Percentiles rank a stretch among this genome's conserved stretches.
Evolutionary conservation across 2,888 invertebrate species (phyloP).

Genomic region (Drosophila cracens): DNA sequence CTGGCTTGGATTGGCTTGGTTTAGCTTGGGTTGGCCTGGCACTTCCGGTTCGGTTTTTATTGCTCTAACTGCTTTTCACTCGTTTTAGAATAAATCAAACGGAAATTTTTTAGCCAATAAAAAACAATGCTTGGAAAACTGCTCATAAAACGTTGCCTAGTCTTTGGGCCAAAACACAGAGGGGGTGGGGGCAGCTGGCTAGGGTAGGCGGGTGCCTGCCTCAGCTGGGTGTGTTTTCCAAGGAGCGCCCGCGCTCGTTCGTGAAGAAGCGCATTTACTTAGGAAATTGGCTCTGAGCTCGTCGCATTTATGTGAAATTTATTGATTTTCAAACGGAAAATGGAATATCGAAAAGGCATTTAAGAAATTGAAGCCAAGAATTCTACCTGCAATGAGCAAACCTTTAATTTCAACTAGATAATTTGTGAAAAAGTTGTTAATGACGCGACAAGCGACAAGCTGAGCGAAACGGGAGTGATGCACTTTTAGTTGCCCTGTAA

Average conservation of each 20-base stretch:
- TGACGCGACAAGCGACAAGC: constrained; percentile 2
- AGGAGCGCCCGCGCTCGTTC: constrained; percentile 73
- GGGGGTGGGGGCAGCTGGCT: neutral
- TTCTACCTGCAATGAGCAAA: constrained; percentile 55
- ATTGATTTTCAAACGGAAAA: constrained; percentile 68
- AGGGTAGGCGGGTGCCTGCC: constrained; percentile 1
- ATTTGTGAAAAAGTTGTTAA: constrained; percentile 35
- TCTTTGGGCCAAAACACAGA: constrained; percentile 7
- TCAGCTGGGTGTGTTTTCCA: constrained; percentile 47
- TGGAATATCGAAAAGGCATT: constrained; percentile 40
- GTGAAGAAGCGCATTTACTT: constrained; percentile 67
- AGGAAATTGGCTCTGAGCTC: constrained; percentile 52
- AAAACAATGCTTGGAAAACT: constrained; percentile 33
- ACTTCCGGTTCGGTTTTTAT: constrained; percentile 68
- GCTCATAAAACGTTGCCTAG: constrained; percentile 42
- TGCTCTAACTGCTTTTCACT: constrained; percentile 33
- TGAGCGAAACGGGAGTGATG: neutral
- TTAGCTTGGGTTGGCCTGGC: constrained; percentile 55
- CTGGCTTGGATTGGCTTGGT: constrained; percentile 27
- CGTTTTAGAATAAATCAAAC: constrained; percentile 79
- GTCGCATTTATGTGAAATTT: constrained; percentile 68
- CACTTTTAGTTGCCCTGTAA: constrained; percentile 13
- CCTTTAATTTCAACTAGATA: constrained; percentile 50
- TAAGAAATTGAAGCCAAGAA: constrained; percentile 6
- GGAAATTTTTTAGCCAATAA: constrained; percentile 64